Evolutionary conservation across 2,113 vertebrate species (phyloP).

Genomic region (Pseudorasbora parva): DNA sequence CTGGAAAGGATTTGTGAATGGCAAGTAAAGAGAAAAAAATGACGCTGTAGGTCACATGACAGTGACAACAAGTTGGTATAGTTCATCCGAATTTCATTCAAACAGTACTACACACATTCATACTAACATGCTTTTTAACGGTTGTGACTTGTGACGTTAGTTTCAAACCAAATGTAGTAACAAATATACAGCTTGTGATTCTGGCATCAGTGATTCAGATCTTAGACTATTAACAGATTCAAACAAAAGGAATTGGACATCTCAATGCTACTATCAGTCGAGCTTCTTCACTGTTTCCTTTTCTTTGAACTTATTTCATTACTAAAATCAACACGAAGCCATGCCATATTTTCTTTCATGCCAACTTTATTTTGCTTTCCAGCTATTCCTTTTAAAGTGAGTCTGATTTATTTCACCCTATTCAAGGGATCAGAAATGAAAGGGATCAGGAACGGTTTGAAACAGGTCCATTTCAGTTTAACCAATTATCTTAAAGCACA

Average conservation of each 20-base stretch:
- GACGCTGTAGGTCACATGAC: too few species aligned
- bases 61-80: too few species aligned
- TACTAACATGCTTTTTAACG: too few species aligned
- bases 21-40: too few species aligned
- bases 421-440: neutral
- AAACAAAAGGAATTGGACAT: neutral
- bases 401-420: neutral
- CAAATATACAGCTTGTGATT: too few species aligned
- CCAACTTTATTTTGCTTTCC: neutral
- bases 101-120: too few species aligned
- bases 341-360: neutral
- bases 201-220: too few species aligned
- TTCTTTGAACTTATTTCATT: slow-evolving; percentile 18
- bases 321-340: slow-evolving; percentile 34
- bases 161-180: too few species aligned
- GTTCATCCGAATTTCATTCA: too few species aligned
- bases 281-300: slow-evolving; percentile 51
- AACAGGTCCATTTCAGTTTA: neutral
- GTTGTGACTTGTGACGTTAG: too few species aligned
- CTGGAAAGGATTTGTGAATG: too few species aligned
- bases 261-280: neutral
- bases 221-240: neutral
- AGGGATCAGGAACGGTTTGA: neutral
- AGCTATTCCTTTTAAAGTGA: slow-evolving; percentile 11
- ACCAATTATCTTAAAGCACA: neutral